A percentile compares a stretch with the other conserved stretches of the same genome.
phyloP scores from a whole-genome alignment of 2,797 vertebrate species.

The Delichon dasypus region DNA sequence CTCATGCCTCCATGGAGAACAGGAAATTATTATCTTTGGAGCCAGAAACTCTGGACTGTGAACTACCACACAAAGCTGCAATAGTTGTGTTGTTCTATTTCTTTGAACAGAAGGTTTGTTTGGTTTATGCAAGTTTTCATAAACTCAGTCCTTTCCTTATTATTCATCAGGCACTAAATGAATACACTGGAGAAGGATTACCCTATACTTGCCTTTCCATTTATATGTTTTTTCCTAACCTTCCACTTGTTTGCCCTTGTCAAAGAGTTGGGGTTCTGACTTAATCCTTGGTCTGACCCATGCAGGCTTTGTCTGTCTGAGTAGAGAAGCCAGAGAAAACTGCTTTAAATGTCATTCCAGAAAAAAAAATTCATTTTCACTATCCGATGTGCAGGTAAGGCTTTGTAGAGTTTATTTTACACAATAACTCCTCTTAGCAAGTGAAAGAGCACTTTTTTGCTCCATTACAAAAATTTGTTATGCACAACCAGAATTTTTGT shows the following conservation, averaged over 20 bases:
- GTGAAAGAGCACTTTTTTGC: not conserved
- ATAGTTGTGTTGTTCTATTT: not conserved
- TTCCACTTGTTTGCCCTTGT: not conserved
- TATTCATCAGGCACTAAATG: not conserved
- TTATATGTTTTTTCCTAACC: not conserved
- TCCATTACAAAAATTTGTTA: not conserved
- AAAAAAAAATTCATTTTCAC: not conserved
- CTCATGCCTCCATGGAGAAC: not conserved
- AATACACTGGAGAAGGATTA: not conserved
- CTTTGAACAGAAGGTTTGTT: not conserved
- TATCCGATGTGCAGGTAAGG: not conserved
- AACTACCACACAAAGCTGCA: not conserved
- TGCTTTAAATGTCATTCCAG: not conserved
- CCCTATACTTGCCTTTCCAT: not conserved
- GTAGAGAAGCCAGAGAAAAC: not conserved
- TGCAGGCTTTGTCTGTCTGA: not conserved
- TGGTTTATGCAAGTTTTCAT: not conserved
- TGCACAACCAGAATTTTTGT: not conserved
- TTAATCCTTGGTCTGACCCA: not conserved
- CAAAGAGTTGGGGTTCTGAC: not conserved
- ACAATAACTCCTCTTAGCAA: not conserved
- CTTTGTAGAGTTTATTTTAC: not conserved
- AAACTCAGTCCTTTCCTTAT: not conserved
- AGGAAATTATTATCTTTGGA: not conserved
- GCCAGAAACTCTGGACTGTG: not conserved